Evolutionary conservation across 2,113 vertebrate genomes (phyloP).

Genomic region (Rhinoderma darwinii): DNA sequence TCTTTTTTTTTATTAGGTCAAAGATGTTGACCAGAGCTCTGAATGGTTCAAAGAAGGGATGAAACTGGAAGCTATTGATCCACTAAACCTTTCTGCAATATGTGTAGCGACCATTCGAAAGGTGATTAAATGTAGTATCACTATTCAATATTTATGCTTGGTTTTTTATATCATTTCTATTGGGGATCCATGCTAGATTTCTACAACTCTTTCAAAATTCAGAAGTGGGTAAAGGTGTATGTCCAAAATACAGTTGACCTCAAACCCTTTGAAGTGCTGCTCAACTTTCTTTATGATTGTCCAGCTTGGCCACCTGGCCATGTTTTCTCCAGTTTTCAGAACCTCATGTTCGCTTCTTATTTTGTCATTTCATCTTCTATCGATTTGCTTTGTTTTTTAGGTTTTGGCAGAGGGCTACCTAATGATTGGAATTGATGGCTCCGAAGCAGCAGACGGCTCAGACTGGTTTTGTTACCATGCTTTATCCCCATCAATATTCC

Average conservation of each 20-base stretch:
- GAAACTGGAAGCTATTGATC: slow-evolving; percentile 98
- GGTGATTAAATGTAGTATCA: slow-evolving; percentile 72
- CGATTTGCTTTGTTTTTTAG: slow-evolving; percentile 64
- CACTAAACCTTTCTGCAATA: slow-evolving; percentile 97
- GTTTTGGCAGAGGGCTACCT: slow-evolving; percentile 97
- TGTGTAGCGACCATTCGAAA: slow-evolving; percentile 98
- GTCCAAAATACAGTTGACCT: too few relatives aligned
- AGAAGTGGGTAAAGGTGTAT: too few relatives aligned
- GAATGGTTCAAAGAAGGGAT: slow-evolving; percentile 98
- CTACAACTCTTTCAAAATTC: too few relatives aligned
- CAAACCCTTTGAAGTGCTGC: too few relatives aligned
- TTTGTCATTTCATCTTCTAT: not conserved
- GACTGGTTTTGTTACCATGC: slow-evolving; percentile 99
- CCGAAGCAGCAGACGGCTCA: slow-evolving; percentile 96
- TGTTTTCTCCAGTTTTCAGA: not conserved
- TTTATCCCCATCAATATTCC: slow-evolving; percentile 96
- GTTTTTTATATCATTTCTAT: too few relatives aligned
- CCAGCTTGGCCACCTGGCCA: too few relatives aligned
- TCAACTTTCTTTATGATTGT: too few relatives aligned
- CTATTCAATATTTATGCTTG: too few relatives aligned
- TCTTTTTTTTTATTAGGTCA: slow-evolving; percentile 75
- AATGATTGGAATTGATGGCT: slow-evolving; percentile 98
- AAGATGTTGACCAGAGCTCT: slow-evolving; percentile 90
- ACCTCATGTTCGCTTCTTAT: not conserved
- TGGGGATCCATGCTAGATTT: too few relatives aligned